Conservation (phyloP, 2,888 invertebrate species). For the Beris morrisii region DNA sequence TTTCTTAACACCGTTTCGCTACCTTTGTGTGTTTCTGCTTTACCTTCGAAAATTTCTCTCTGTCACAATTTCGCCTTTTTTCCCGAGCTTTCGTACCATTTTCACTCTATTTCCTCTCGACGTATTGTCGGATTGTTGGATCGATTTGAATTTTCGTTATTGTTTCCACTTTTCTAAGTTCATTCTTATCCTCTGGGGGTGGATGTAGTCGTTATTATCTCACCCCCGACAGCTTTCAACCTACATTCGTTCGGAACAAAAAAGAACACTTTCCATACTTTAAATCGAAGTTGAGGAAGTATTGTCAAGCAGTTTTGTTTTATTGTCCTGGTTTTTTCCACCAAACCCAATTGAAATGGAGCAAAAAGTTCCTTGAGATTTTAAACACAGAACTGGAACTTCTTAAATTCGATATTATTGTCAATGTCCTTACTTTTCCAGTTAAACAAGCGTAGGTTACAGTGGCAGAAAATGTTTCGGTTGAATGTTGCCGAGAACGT, state of each 20-base stretch:
- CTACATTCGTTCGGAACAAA: no score
- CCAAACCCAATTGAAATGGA: no score
- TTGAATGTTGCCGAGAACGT: not conserved
- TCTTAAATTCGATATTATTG: no score
- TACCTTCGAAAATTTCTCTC: not conserved
- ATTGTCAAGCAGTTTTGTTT: no score
- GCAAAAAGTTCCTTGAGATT: no score
- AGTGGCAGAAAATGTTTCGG: not conserved
- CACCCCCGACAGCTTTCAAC: no score
- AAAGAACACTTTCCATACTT: no score
- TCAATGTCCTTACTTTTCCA: conserved; percentile 2
- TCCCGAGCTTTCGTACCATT: not conserved
- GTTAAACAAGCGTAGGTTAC: not conserved
- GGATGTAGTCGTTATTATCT: no score
- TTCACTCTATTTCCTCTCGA: not conserved
- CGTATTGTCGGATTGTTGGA: not conserved
- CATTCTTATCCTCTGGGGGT: no score
- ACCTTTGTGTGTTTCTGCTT: not conserved
- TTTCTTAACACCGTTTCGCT: not conserved
- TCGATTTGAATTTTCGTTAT: conserved; percentile 21
- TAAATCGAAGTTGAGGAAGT: no score
- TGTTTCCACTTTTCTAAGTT: conserved; percentile 17
- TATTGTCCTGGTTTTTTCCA: no score
- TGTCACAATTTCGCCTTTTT: not conserved
- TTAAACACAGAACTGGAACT: no score